Conservation (phyloP, 2,797 vertebrate species). For the Sitta carolinensis region DNA sequence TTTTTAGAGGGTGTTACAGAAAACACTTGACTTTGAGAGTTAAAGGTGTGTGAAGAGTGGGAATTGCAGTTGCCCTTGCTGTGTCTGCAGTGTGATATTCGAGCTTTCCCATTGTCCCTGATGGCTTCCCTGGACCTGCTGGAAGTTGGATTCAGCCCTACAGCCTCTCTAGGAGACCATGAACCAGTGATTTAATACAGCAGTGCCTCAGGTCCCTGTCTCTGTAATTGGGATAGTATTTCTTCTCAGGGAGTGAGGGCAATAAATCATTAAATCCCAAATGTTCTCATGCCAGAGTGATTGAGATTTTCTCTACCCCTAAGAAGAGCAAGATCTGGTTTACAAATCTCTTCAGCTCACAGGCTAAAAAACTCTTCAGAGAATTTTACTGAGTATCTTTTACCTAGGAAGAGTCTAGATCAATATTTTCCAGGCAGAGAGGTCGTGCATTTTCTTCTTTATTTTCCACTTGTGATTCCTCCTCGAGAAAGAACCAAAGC, state of each 20-base stretch:
- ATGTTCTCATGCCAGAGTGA: background rate
- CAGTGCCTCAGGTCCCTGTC: background rate
- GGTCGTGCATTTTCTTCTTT: slow-evolving; percentile 13
- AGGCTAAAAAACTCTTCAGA: background rate
- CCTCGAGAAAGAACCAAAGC: background rate
- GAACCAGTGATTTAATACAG: background rate
- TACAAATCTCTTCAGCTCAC: background rate
- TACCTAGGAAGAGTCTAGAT: slow-evolving; percentile 8
- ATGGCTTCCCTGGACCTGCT: background rate
- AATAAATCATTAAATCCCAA: slow-evolving; percentile 9
- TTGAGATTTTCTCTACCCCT: background rate
- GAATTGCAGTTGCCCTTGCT: background rate
- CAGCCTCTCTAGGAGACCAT: background rate
- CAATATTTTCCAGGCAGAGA: slow-evolving; percentile 29
- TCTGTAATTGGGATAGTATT: background rate
- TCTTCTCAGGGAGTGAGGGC: background rate
- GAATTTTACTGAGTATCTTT: background rate
- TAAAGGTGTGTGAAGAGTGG: background rate
- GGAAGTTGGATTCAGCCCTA: background rate
- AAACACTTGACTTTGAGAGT: background rate
- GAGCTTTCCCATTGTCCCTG: background rate
- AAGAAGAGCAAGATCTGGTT: background rate
- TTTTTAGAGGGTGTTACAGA: background rate
- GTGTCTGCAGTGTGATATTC: background rate
- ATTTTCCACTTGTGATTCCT: slow-evolving; percentile 38